Evolutionary conservation across 1,140 invertebrate genomes (phyloP).

Genomic region (Drosophila oshimai): DNA sequence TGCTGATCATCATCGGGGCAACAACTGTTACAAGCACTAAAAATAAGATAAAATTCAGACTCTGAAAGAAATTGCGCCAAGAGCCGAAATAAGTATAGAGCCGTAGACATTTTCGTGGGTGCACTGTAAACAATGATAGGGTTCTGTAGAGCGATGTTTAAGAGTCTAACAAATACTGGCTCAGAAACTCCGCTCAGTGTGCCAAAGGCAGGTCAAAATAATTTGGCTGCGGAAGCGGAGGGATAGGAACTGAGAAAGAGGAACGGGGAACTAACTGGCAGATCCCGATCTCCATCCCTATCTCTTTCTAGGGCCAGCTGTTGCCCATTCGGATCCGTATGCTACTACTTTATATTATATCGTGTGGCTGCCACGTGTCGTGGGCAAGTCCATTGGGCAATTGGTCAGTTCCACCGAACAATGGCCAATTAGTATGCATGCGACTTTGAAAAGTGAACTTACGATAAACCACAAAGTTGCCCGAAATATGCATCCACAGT

Average conservation of each 20-base stretch:
- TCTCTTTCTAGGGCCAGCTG: constrained; percentile 59
- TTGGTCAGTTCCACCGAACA: constrained; percentile 40
- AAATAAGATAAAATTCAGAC: constrained; percentile 72
- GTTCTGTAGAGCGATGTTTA: too few species aligned
- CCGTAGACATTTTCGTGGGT: constrained; percentile 39
- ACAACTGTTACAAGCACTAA: constrained; percentile 73
- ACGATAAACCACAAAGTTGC: constrained; percentile 44
- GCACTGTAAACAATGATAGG: constrained; percentile 24
- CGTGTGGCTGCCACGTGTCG: constrained; percentile 77
- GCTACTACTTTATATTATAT: constrained; percentile 17
- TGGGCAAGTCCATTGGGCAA: constrained; percentile 64
- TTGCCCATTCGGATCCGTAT: constrained; percentile 22
- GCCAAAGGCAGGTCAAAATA: constrained; percentile 57
- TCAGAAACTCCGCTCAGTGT: constrained; percentile 41
- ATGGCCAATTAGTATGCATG: constrained; percentile 53
- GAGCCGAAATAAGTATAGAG: constrained; percentile 45
- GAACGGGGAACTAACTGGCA: constrained; percentile 7
- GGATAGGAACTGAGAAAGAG: not conserved
- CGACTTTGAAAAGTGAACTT: constrained; percentile 72
- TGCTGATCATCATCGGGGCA: constrained; percentile 29
- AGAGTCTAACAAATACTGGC: not conserved
- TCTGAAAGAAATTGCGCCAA: constrained; percentile 62
- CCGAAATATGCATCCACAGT: not conserved
- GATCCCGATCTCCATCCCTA: constrained; percentile 17
- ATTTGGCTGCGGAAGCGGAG: constrained; percentile 65